Base-by-base conservation (phyloP, 2,113 vertebrate species). In the Cynocephalus volans region DNA sequence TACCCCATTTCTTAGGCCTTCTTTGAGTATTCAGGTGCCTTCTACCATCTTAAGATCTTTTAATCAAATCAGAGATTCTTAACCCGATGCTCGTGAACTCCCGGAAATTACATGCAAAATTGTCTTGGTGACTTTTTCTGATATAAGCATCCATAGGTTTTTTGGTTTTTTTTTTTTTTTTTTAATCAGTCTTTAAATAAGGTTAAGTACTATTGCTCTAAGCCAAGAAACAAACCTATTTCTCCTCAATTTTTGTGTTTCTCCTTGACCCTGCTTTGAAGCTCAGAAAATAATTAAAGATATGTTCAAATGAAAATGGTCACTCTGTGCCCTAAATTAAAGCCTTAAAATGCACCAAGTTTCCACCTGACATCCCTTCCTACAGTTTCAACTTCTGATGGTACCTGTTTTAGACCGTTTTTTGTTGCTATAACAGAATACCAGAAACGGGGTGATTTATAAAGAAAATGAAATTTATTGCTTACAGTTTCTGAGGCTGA, bases 251-350 rank as follows among this genome's bases (percentile, higher is more conserved):
- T 58, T 58, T 54, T 79, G 19, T 33, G 41, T 24, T 81, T 90
- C 67, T 23, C 33, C 21, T 93, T 70, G 56, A 73, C 73, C 48
- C 79, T 3, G 0, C 56, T 94, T 73, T 69, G 50, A 76, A 95
- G 52, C 77, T 89, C 45, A 64, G 81, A 88, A 94, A 95, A 83
- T 62, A 95, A 87, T 62, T 77, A 93, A 50, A 88, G 50, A 79
- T 54, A 28, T 73, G 23, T 69, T 85, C 15, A 48, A 85, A 93
- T 73, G 82, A 91, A 96, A 93, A 85, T 17, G 33, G 52, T 73
- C 26, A 83, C 92, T 94, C 75, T 97, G n/a, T 62, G 75, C n/a
- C 83, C 52, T 36, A n/a, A 96, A 80, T 65, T 79, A 83, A 94
- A 95, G 31, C 28, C 56, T 95, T 83, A 56, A 80, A 87, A 93